Evolutionary conservation across 2,888 invertebrate species (phyloP).

Genomic region (Drosophila anomalata): DNA sequence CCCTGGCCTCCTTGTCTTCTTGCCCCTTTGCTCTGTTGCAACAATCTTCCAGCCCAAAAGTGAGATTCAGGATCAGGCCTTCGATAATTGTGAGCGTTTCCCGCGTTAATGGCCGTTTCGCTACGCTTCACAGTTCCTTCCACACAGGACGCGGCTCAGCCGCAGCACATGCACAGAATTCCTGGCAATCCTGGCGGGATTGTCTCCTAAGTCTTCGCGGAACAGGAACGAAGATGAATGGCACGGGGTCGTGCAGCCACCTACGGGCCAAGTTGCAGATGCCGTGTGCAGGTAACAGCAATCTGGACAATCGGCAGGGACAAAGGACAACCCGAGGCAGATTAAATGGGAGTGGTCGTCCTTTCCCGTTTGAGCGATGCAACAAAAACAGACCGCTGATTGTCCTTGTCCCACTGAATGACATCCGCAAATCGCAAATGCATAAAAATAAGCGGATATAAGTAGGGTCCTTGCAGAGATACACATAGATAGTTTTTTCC

Average conservation of each 20-base stretch:
- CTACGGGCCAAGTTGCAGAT: slow-evolving; percentile 58
- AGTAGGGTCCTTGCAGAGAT: slow-evolving; percentile 2
- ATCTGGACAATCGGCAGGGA: slow-evolving; percentile 11
- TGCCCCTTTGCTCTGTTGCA: neutral
- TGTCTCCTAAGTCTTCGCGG: slow-evolving; percentile 50
- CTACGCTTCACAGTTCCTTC: slow-evolving; percentile 45
- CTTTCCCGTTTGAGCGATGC: slow-evolving; percentile 53
- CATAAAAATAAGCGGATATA: slow-evolving; percentile 26
- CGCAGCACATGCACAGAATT: slow-evolving; percentile 40
- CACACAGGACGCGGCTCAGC: slow-evolving; percentile 14
- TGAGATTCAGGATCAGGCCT: slow-evolving; percentile 11
- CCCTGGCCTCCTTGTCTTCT: neutral
- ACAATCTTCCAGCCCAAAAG: neutral
- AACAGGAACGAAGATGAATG: slow-evolving; percentile 55
- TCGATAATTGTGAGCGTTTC: slow-evolving; percentile 45
- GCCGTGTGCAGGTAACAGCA: slow-evolving; percentile 61
- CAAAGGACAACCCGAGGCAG: slow-evolving; percentile 56
- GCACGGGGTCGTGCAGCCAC: slow-evolving; percentile 53
- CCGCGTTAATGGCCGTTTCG: slow-evolving; percentile 47
- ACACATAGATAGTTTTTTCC: neutral
- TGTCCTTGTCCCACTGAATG: slow-evolving; percentile 58
- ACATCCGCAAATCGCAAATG: slow-evolving; percentile 50
- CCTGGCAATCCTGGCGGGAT: slow-evolving; percentile 46
- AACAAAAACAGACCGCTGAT: slow-evolving; percentile 55
- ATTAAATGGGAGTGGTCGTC: slow-evolving; percentile 71